These are phyloP conservation scores for Diaperis boleti DNA, from an alignment of 2,888 invertebrate species.

Conservation along the genomic window DNA sequence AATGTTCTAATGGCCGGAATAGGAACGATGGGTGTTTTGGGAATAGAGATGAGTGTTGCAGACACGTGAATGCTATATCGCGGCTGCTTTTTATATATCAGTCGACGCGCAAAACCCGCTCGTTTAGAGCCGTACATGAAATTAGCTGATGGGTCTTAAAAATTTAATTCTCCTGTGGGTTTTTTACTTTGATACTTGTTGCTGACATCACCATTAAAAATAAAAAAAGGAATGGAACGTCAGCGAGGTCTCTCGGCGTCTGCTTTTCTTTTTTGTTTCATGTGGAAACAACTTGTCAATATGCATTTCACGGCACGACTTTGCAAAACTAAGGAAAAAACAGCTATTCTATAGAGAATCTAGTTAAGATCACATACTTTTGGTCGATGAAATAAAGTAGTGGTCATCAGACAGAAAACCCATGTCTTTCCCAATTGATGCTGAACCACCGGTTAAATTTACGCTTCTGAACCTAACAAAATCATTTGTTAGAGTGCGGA, in stretches of 20 bases:
- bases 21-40: conserved; percentile 15
- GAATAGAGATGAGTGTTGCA: conserved; percentile 21
- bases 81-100: conserved; percentile 7
- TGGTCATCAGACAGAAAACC: too few relatives aligned
- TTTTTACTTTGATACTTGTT: conserved; percentile 18
- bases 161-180: conserved; percentile 12
- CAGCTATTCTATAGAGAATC: too few relatives aligned
- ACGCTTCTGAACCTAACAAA: too few relatives aligned
- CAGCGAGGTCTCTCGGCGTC: background rate
- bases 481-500: too few relatives aligned
- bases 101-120: conserved; percentile 5
- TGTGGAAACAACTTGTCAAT: background rate
- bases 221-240: conserved; percentile 7
- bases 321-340: too few relatives aligned
- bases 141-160: conserved; percentile 3
- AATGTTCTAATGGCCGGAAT: conserved; percentile 19
- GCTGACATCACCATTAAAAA: conserved; percentile 7
- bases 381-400: too few relatives aligned
- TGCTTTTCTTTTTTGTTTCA: background rate
- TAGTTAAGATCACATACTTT: too few relatives aligned
- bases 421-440: too few relatives aligned
- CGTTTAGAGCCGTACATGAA: conserved; percentile 2
- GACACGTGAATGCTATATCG: conserved; percentile 10
- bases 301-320: too few relatives aligned
- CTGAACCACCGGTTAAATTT: too few relatives aligned